Evolutionary conservation across 2,888 invertebrate genomes (phyloP).

Genomic region (Macropis europaea): DNA sequence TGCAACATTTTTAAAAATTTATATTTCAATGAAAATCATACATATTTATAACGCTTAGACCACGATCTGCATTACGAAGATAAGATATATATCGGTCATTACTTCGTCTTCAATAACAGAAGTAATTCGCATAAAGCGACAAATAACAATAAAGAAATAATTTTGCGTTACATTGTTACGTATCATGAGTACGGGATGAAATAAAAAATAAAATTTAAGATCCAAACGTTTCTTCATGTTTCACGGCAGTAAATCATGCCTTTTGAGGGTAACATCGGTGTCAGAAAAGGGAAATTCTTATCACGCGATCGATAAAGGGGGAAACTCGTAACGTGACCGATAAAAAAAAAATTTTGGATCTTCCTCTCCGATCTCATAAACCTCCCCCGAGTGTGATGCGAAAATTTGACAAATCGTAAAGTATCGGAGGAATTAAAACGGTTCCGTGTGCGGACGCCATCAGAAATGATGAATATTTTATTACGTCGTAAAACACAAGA

Average conservation of each 20-base stretch:
- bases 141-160: neutral
- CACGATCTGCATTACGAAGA: too few relatives aligned
- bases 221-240: too few relatives aligned
- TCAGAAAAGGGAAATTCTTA: neutral
- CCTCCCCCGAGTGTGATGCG: neutral
- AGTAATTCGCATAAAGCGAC: neutral
- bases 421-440: neutral
- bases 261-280: too few relatives aligned
- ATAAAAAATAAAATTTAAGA: too few relatives aligned
- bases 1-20: too few relatives aligned
- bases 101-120: too few relatives aligned
- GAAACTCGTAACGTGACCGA: neutral
- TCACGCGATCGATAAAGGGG: neutral
- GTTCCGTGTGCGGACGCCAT: neutral
- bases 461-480: slow-evolving; percentile 22
- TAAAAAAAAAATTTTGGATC: neutral
- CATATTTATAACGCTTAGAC: too few relatives aligned
- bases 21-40: too few relatives aligned
- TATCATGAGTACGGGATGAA: too few relatives aligned
- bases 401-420: slow-evolving; percentile 17
- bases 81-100: too few relatives aligned
- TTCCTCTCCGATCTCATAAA: neutral
- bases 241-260: too few relatives aligned
- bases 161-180: slow-evolving; percentile 4
- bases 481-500: slow-evolving; percentile 9